Evolutionary conservation across 2,113 vertebrate genomes (phyloP), one percentile per base, ranked within the genome.

Genomic region (Copsychus sechellarum): DNA sequence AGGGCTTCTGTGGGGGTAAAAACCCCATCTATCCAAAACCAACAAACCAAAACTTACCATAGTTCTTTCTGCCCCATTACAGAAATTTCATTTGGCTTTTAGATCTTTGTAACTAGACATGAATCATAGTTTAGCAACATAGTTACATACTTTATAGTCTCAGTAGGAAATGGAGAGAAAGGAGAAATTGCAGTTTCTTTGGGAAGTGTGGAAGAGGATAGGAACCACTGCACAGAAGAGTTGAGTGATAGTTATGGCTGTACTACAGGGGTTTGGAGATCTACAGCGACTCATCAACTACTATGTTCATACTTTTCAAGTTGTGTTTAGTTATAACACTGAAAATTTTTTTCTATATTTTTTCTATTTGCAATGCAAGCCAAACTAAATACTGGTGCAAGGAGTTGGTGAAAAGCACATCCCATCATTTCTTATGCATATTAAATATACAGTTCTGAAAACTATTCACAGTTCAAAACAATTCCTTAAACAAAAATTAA

Each of bases 391-490:
- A 29, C 6, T 18, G 36, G 34, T 31, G 33, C 29, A 64, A 54
- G 40, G 40, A 86, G 22, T 57, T 86, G 34, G 23, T 92, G 65
- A 36, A 78, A 76, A 85, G 14, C 29, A 25, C 24, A 33, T 69
- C 10, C 23, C 23, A 1, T 42, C 20, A 60, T 79, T 92, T 91
- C 60, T 6, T 2, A 51, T 81, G 43, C 69, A 38, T 87, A 86
- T 88, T 71, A 81, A 85, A 81, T 88, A 78, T 51, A 36, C 18
- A 24, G 58, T 62, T 97, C 88, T 72, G 56, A 69, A 95, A 92
- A 95, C 25, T 80, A 51, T 91, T 92, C 50, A 50, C 65, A 42
- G 51, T 93, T 96, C 43, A 91, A 92, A 96, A 88, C 64, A 95
- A 60, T 90, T 95, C 38, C 85, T 95, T 86, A 91, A 88, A 57